These are phyloP conservation scores for Chionodraco myersi DNA, from an alignment of 2,113 vertebrate genomes.

Conservation along the genomic window DNA sequence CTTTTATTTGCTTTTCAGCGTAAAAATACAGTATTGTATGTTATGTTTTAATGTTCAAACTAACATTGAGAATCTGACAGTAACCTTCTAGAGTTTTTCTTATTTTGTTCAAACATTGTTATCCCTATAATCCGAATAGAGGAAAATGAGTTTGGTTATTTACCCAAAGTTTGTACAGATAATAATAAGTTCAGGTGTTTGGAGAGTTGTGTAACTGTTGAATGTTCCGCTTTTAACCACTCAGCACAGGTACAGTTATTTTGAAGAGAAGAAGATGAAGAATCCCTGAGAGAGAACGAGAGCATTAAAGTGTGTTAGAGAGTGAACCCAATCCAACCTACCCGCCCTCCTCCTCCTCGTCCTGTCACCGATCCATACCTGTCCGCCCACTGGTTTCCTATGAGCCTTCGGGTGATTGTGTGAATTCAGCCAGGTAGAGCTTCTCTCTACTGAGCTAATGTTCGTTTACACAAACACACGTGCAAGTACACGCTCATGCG, in stretches of 20 bases:
- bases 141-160: background rate
- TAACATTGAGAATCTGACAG: background rate
- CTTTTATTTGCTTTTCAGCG: no score
- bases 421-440: conserved; percentile 56
- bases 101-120: background rate
- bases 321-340: conserved; percentile 50
- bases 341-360: conserved; percentile 28
- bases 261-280: conserved; percentile 15
- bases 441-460: conserved; percentile 25
- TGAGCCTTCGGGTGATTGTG: conserved; percentile 64
- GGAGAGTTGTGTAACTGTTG: background rate
- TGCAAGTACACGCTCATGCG: background rate
- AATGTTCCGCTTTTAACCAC: conserved; percentile 1
- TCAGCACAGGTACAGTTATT: background rate
- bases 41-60: background rate
- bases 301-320: conserved; percentile 40
- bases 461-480: conserved; percentile 39
- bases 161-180: background rate
- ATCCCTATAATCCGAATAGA: background rate
- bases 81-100: no score
- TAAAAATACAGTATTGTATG: background rate
- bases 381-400: conserved; percentile 76
- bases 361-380: conserved; percentile 72
- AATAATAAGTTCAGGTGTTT: conserved; percentile 7
- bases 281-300: conserved; percentile 16